These are phyloP conservation scores for Acarapis woodi DNA, from an alignment of 1,140 invertebrate genomes.

Conservation along the genomic window DNA sequence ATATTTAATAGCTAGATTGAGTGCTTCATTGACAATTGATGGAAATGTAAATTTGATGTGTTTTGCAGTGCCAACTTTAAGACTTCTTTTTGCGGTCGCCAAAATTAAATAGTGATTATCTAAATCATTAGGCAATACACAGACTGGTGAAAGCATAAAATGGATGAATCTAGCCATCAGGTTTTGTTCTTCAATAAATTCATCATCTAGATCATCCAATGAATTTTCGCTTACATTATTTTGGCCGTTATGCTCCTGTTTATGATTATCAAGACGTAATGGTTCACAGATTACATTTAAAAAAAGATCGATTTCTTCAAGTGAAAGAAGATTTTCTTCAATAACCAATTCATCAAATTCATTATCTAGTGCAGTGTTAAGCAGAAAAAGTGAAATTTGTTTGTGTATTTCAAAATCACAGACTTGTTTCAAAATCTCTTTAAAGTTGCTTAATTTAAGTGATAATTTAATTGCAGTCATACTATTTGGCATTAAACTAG, in stretches of 20 bases:
- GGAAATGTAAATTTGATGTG: slow-evolving; percentile 72
- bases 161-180: slow-evolving; percentile 66
- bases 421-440: slow-evolving; percentile 5
- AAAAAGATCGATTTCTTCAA: slow-evolving; percentile 8
- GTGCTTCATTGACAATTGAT: slow-evolving; percentile 84
- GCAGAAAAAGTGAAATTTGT: slow-evolving; percentile 6
- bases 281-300: slow-evolving; percentile 8
- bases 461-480: slow-evolving; percentile 7
- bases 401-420: slow-evolving; percentile 6
- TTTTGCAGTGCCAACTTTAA: slow-evolving; percentile 53
- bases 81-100: slow-evolving; percentile 48
- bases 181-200: slow-evolving; percentile 87
- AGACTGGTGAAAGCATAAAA: slow-evolving; percentile 26
- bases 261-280: slow-evolving; percentile 2
- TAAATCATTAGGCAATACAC: slow-evolving; percentile 5
- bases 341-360: slow-evolving; percentile 1
- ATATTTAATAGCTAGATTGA: slow-evolving; percentile 36
- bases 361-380: slow-evolving; percentile 7
- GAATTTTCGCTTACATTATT: slow-evolving; percentile 27
- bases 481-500: background rate
- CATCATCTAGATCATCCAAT: slow-evolving; percentile 85
- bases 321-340: slow-evolving; percentile 3
- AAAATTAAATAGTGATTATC: slow-evolving; percentile 34
- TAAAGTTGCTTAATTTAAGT: slow-evolving; percentile 9
- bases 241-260: background rate